phyloP scores from a whole-genome alignment of 2,888 invertebrate genomes.

The Notocelia uddmanniana region DNA sequence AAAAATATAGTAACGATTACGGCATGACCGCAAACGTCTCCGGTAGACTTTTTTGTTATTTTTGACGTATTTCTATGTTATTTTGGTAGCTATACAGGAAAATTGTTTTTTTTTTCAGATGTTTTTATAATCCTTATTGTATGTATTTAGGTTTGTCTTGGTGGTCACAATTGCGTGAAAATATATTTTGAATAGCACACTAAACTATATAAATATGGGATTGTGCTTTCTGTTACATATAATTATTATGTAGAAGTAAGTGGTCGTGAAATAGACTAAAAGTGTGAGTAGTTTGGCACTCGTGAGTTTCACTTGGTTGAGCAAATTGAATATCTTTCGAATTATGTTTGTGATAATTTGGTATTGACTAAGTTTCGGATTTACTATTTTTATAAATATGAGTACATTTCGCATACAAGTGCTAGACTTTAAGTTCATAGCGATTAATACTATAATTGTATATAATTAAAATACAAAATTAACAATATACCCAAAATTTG shows the following conservation, averaged over 20 bases:
- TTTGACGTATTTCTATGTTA: not conserved
- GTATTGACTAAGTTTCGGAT: conserved; percentile 34
- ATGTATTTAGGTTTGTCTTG: not conserved
- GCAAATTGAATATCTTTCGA: conserved; percentile 25
- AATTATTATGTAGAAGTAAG: not conserved
- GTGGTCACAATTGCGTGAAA: not conserved
- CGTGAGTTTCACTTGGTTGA: not conserved
- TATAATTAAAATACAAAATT: conserved; percentile 38
- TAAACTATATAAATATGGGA: not conserved
- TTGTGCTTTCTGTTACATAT: not conserved
- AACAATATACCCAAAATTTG: conserved; percentile 30
- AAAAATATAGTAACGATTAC: not conserved
- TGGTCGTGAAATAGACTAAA: not conserved
- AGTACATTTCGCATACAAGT: conserved; percentile 44
- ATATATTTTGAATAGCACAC: not conserved
- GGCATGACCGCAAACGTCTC: conserved; percentile 2
- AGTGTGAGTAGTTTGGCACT: not conserved
- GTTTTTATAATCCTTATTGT: conserved; percentile 6
- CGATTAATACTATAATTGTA: conserved; percentile 24
- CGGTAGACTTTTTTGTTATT: conserved; percentile 17
- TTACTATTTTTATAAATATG: conserved; percentile 27
- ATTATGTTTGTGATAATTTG: conserved; percentile 45
- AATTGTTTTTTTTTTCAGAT: conserved; percentile 13
- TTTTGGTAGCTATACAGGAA: conserved; percentile 19
- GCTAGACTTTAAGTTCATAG: conserved; percentile 39